Conservation (phyloP, 2,888 invertebrate genomes). For the Macaria liturata region DNA sequence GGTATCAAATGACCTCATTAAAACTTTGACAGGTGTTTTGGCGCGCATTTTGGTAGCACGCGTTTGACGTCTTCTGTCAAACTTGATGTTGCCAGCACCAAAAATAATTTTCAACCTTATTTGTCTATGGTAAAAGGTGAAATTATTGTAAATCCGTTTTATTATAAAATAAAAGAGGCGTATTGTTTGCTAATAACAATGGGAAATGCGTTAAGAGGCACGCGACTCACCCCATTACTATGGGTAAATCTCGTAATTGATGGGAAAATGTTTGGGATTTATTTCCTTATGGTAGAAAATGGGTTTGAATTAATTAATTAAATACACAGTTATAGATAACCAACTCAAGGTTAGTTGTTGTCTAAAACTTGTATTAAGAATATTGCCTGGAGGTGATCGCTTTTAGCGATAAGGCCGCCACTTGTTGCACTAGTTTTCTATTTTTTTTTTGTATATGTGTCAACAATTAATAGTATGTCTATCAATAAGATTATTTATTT, state of each 20-base stretch:
- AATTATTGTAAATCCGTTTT: not conserved
- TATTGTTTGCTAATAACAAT: constrained; percentile 54
- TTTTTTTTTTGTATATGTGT: too few species aligned
- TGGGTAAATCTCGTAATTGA: constrained; percentile 55
- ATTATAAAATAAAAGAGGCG: constrained; percentile 4
- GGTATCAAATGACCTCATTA: constrained; percentile 54
- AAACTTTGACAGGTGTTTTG: constrained; percentile 61
- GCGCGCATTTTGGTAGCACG: constrained; percentile 41
- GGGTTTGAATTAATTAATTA: too few species aligned
- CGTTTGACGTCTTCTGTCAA: constrained; percentile 42
- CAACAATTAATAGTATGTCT: too few species aligned
- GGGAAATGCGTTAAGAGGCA: constrained; percentile 50
- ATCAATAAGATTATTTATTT: too few species aligned
- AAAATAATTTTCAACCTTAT: constrained; percentile 4
- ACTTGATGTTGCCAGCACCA: constrained; percentile 9
- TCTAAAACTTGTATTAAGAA: too few species aligned
- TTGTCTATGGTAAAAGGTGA: constrained; percentile 1
- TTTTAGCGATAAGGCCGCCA: too few species aligned
- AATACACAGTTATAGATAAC: too few species aligned
- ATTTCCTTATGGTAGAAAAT: not conserved
- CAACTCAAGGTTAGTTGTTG: too few species aligned
- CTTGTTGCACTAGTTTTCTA: too few species aligned
- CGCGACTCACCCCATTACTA: constrained; percentile 63
- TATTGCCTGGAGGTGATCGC: too few species aligned
- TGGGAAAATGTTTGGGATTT: constrained; percentile 40